Evolutionary conservation across 35 echinoderm and acorn worm genomes (phyloP), one percentile per base, ranked within the genome.

Genomic region (Antedon bifida): DNA sequence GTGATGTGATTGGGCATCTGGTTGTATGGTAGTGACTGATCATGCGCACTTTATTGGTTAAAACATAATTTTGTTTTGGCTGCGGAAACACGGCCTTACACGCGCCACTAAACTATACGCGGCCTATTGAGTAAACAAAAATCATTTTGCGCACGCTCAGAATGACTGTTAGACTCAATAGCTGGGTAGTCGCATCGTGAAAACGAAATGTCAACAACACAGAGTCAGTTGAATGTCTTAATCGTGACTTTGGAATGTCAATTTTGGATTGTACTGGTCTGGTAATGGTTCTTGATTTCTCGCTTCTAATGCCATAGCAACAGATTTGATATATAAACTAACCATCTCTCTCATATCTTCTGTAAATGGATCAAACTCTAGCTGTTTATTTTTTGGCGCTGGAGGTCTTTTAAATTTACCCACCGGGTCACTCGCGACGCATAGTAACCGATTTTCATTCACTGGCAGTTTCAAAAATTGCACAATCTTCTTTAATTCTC

Each of bases 391-490:
- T 42, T 84, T 85, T 34, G 85, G 75, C 26, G 86, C 75, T 9
- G 89, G 88, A 1, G 89, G 88, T 80, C 95, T 77, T 74, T 99
- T 99, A 82, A 92, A 99, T 82, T 99, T 99, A 7, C 95, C 95
- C 29, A 82, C 46, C 2, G 95, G 90, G 34, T 82, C 88, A 36
- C 88, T 89, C 26, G 88, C 75, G 13, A 87, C 86, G 75, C 95
- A 99, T 3, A 99, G 74, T 17, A 99, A 32, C 35, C 95, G 87
- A 5, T 88, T 88, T n/a, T 90, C 78, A 79, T 92, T 81, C 0
- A 90, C 35, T 28, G 87, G 82, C 0, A 90, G 29, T 0, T 85
- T 64, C 0, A 99, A 46, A 74, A 99, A 99, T 26, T 44, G 73
- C 31, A 90, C 44, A 19, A 99, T 88, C 39, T 88, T 88, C 38